phyloP scores from a whole-genome alignment of 2,888 invertebrate genomes.

The Torymus aiolomorphi region DNA sequence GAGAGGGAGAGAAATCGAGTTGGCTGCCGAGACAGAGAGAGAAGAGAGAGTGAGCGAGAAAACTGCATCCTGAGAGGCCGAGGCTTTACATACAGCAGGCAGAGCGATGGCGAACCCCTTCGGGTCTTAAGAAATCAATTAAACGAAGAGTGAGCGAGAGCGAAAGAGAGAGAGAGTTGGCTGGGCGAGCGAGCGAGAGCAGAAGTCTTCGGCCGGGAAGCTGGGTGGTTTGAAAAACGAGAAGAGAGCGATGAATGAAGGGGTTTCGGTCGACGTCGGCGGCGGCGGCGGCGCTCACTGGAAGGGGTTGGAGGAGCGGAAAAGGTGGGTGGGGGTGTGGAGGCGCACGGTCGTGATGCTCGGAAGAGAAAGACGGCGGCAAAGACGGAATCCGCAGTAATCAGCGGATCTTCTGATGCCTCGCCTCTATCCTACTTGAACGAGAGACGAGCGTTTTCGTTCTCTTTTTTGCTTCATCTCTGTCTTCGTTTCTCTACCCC shows the following conservation, averaged over 20 bases:
- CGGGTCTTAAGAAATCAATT: slow-evolving; percentile 73
- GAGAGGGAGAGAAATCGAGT: neutral
- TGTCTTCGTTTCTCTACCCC: slow-evolving; percentile 46
- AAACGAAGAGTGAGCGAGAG: slow-evolving; percentile 59
- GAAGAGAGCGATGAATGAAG: slow-evolving; percentile 60
- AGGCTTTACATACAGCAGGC: slow-evolving; percentile 37
- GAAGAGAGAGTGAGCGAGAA: slow-evolving; percentile 55
- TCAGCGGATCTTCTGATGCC: slow-evolving; percentile 68
- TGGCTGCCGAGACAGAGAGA: neutral
- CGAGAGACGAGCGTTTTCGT: slow-evolving; percentile 63
- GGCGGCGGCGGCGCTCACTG: slow-evolving; percentile 33
- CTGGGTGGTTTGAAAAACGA: slow-evolving; percentile 53
- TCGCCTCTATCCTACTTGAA: slow-evolving; percentile 59
- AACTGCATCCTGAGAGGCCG: slow-evolving; percentile 64
- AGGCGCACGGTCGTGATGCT: slow-evolving; percentile 55
- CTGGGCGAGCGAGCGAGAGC: slow-evolving; percentile 20
- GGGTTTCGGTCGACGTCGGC: slow-evolving; percentile 43
- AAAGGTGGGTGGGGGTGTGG: slow-evolving; percentile 54
- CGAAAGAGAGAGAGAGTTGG: slow-evolving; percentile 49
- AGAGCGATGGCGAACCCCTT: slow-evolving; percentile 67
- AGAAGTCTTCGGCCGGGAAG: slow-evolving; percentile 33
- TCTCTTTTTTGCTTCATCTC: slow-evolving; percentile 61
- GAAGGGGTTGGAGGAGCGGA: slow-evolving; percentile 63
- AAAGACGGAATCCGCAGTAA: slow-evolving; percentile 73
- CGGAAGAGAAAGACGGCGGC: slow-evolving; percentile 72